These are phyloP conservation scores for Echeneis naucrates DNA, from an alignment of 2,797 vertebrate species.

Conservation along the genomic window DNA sequence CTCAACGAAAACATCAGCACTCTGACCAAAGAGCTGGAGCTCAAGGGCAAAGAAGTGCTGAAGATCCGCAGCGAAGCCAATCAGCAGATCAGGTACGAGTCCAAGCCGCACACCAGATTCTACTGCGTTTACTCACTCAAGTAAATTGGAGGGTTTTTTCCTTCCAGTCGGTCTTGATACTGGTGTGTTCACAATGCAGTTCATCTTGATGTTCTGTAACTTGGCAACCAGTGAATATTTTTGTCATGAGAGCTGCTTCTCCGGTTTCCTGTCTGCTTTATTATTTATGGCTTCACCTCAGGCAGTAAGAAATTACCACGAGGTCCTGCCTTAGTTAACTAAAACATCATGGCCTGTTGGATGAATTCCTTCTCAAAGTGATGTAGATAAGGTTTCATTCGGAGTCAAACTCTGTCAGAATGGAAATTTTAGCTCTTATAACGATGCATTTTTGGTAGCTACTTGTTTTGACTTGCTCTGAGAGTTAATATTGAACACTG, in stretches of 20 bases:
- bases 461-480: not conserved
- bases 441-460: not conserved
- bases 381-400: not conserved
- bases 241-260: constrained; percentile 1
- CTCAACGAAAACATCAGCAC: constrained; percentile 96
- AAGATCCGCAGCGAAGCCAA: constrained; percentile 97
- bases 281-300: not conserved
- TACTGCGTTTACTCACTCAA: too few relatives aligned
- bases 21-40: constrained; percentile 95
- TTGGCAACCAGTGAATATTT: constrained; percentile 49
- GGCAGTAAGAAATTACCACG: not conserved
- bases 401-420: too few relatives aligned
- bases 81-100: constrained; percentile 93
- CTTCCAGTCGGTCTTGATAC: too few relatives aligned
- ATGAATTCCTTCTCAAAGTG: not conserved
- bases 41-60: constrained; percentile 97
- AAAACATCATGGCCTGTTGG: not conserved
- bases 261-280: not conserved
- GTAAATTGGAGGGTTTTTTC: too few relatives aligned
- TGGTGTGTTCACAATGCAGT: not conserved
- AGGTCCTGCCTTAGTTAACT: not conserved
- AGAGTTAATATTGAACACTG: too few relatives aligned
- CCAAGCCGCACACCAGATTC: not conserved
- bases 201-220: constrained; percentile 41
- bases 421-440: not conserved